These are phyloP conservation scores for Philaenus spumarius DNA, from an alignment of 1,140 invertebrate species.

Conservation along the genomic window DNA sequence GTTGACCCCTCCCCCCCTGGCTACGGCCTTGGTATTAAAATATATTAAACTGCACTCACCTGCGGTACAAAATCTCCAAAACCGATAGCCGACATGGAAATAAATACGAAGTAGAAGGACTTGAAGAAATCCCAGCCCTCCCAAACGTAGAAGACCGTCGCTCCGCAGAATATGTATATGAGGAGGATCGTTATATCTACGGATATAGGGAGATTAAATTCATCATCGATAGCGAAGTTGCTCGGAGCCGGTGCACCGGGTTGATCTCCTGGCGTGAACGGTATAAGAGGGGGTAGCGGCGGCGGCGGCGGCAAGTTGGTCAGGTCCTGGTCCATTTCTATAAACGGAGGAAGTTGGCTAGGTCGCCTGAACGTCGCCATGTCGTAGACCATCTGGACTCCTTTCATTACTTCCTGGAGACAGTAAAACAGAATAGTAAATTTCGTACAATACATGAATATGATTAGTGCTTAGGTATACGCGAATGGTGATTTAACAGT, in stretches of 20 bases:
- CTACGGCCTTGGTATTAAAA: too few relatives aligned
- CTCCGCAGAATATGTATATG: slow-evolving; percentile 78
- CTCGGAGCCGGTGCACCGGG: slow-evolving; percentile 67
- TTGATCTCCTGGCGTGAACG: slow-evolving; percentile 21
- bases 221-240: slow-evolving; percentile 71
- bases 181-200: slow-evolving; percentile 76
- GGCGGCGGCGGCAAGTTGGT: slow-evolving; percentile 7
- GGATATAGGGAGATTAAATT: slow-evolving; percentile 87
- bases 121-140: slow-evolving; percentile 87
- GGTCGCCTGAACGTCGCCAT: slow-evolving; percentile 63
- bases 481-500: too few relatives aligned
- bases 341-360: slow-evolving; percentile 55
- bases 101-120: slow-evolving; percentile 91
- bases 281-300: not conserved
- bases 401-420: slow-evolving; percentile 70
- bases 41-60: too few relatives aligned
- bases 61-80: slow-evolving; percentile 86
- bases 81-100: slow-evolving; percentile 87
- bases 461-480: too few relatives aligned
- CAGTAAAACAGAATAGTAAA: too few relatives aligned
- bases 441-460: too few relatives aligned
- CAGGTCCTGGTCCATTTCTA: slow-evolving; percentile 34
- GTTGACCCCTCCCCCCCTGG: too few relatives aligned
- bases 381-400: slow-evolving; percentile 70
- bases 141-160: slow-evolving; percentile 66